A percentile compares a stretch with the other conserved stretches of the same genome.
Conservation (phyloP, 2,797 vertebrate species). For the Lagocephalus sceleratus region DNA sequence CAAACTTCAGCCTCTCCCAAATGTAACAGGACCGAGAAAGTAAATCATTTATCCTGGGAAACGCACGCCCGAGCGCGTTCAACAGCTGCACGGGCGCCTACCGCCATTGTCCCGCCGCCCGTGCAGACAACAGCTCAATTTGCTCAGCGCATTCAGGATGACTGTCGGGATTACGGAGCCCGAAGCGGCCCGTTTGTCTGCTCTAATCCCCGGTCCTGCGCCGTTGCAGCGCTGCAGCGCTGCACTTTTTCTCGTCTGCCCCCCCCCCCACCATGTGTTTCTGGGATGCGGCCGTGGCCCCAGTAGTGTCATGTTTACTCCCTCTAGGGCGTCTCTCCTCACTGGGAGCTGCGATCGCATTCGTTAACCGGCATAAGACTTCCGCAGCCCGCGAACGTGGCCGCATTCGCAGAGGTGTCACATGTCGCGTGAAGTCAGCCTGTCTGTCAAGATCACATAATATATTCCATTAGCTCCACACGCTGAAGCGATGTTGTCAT, state of each 20-base stretch:
- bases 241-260: constrained; percentile 31
- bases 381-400: constrained; percentile 37
- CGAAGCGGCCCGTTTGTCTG: constrained; percentile 31
- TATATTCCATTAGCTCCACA: constrained; percentile 23
- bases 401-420: constrained; percentile 41
- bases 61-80: too few relatives aligned
- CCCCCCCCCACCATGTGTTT: constrained; percentile 14
- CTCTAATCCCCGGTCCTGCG: constrained; percentile 35
- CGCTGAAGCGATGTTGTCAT: not conserved
- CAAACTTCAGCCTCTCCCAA: too few relatives aligned
- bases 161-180: constrained; percentile 19
- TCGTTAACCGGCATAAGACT: constrained; percentile 47
- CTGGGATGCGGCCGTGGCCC: constrained; percentile 49
- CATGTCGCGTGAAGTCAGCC: constrained; percentile 67
- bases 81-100: too few relatives aligned
- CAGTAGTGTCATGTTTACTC: constrained; percentile 55
- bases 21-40: too few relatives aligned
- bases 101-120: too few relatives aligned
- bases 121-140: constrained; percentile 24
- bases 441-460: not conserved
- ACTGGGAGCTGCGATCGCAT: constrained; percentile 62
- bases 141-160: constrained; percentile 19
- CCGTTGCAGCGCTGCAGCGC: not conserved
- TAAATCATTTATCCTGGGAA: too few relatives aligned
- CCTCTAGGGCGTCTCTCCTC: constrained; percentile 29